Percentiles rank a stretch among this genome's conserved stretches.
These are phyloP conservation scores for Talpa occidentalis DNA, from an alignment of 2,113 vertebrate species.

Conservation along the genomic window DNA sequence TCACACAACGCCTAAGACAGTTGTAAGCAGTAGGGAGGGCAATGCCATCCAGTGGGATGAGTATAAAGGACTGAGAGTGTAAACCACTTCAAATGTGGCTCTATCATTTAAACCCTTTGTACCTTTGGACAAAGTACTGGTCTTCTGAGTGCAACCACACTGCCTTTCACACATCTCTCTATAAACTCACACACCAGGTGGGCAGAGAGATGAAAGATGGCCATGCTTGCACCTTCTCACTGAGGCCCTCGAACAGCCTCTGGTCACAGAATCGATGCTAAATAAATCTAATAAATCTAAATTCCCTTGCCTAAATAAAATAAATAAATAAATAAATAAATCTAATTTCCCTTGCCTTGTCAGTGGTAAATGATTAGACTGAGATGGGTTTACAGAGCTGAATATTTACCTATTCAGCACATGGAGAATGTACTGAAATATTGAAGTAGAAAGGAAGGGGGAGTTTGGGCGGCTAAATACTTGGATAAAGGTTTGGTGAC, in stretches of 20 bases:
- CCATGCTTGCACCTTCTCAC: not conserved
- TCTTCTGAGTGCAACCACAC: not conserved
- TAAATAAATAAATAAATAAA: too few relatives aligned
- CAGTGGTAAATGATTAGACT: not conserved
- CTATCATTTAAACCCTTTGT: not conserved
- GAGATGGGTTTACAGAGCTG: not conserved
- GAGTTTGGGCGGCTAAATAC: not conserved
- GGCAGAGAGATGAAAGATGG: not conserved
- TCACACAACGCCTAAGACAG: not conserved
- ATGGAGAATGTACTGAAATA: not conserved
- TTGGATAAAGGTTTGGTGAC: not conserved
- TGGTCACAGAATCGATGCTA: not conserved
- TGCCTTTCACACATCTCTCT: not conserved
- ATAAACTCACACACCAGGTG: not conserved
- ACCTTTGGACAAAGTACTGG: not conserved
- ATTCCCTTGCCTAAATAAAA: not conserved
- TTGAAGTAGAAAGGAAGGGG: not conserved
- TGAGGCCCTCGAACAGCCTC: not conserved
- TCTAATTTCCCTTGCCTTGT: not conserved
- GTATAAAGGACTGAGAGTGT: not conserved
- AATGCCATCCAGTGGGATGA: fast-evolving
- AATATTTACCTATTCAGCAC: not conserved
- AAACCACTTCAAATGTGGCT: not conserved
- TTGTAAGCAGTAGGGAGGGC: not conserved
- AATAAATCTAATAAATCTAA: not conserved